Evolutionary conservation across 2,888 invertebrate genomes (phyloP).

Genomic region (Cerceris rybyensis): DNA sequence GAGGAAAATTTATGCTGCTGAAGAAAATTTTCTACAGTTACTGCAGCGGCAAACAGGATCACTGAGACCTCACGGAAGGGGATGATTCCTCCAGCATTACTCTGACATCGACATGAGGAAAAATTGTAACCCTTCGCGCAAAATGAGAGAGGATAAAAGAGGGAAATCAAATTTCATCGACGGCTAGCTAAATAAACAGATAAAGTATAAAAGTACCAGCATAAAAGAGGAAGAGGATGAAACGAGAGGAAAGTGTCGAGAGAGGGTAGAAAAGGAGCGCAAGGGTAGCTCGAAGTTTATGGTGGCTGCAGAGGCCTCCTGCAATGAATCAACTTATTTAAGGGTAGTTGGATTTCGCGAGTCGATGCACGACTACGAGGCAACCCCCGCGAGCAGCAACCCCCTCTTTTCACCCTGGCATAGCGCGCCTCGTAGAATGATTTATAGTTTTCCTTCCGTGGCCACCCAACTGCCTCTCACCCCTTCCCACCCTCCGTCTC

Average conservation of each 20-base stretch:
- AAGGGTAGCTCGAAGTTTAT: constrained; percentile 48
- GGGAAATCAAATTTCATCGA: background rate
- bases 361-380: constrained; percentile 79
- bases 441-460: constrained; percentile 72
- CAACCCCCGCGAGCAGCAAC: constrained; percentile 48
- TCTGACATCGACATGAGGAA: background rate
- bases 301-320: constrained; percentile 67
- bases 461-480: constrained; percentile 56
- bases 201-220: constrained; percentile 18
- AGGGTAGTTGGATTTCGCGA: constrained; percentile 81
- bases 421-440: constrained; percentile 68
- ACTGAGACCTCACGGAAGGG: no score
- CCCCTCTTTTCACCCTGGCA: constrained; percentile 58
- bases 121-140: background rate
- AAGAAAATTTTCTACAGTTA: no score
- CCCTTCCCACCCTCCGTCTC: constrained; percentile 40
- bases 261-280: constrained; percentile 14
- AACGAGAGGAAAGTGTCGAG: constrained; percentile 30
- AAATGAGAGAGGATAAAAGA: background rate
- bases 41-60: no score
- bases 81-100: no score
- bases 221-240: constrained; percentile 51
- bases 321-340: constrained; percentile 82
- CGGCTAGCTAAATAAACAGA: background rate
- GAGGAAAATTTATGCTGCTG: no score